Percentiles rank a stretch among this genome's conserved stretches.
phyloP scores from a whole-genome alignment of 2,113 vertebrate species.

The Corydoras maculifer region DNA sequence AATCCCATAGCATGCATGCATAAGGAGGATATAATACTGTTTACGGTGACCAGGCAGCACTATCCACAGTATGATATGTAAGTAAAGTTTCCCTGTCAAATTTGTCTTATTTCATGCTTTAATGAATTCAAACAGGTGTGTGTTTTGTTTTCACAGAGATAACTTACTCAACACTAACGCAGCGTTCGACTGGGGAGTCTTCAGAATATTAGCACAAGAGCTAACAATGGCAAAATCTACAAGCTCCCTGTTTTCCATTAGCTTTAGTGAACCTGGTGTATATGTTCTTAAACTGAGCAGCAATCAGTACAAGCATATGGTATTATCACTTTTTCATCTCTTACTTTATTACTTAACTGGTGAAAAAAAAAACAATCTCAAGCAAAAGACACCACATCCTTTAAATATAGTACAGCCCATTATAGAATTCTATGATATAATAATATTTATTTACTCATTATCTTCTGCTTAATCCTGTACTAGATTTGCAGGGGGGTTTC shows the following conservation, averaged over 20 bases:
- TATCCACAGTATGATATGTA: slow-evolving; percentile 83
- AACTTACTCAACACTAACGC: slow-evolving; percentile 79
- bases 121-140: no score
- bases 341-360: no score
- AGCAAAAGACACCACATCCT: no score
- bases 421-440: no score
- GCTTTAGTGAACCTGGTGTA: slow-evolving; percentile 73
- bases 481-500: no score
- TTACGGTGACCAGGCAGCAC: slow-evolving; percentile 67
- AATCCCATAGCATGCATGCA: slow-evolving; percentile 78
- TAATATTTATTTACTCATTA: no score
- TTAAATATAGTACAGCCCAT: no score
- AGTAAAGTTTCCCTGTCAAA: slow-evolving; percentile 36
- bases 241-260: slow-evolving; percentile 64
- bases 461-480: no score
- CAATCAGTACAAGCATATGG: slow-evolving; percentile 74
- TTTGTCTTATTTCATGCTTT: background rate
- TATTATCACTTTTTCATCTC: slow-evolving; percentile 42
- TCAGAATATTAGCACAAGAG: slow-evolving; percentile 69
- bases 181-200: slow-evolving; percentile 80
- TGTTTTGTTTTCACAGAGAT: slow-evolving; percentile 56
- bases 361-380: no score
- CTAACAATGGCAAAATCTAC: slow-evolving; percentile 48
- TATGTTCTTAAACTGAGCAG: slow-evolving; percentile 76
- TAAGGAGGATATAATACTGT: slow-evolving; percentile 61